phyloP scores from a whole-genome alignment of 2,113 vertebrate genomes.

The Leucopsar rothschildi region DNA sequence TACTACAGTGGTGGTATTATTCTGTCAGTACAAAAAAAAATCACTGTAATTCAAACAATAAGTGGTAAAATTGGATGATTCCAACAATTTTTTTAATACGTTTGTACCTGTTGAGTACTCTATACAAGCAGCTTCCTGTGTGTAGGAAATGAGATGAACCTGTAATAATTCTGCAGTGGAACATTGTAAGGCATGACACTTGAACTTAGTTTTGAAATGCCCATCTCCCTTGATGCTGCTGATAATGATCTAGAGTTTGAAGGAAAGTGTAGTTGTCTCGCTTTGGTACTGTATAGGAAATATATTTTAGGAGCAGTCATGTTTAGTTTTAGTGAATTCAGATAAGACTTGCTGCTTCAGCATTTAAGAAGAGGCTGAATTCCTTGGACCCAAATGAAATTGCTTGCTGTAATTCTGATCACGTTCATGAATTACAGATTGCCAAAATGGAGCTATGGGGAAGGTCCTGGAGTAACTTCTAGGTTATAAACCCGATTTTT shows the following conservation, averaged over 20 bases:
- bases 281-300: background rate
- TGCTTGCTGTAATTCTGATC: background rate
- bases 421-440: background rate
- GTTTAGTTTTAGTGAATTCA: background rate
- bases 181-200: background rate
- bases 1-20: background rate
- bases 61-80: background rate
- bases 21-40: background rate
- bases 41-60: background rate
- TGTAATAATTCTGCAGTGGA: background rate
- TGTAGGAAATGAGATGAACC: background rate
- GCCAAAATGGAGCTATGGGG: background rate
- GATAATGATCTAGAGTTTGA: background rate
- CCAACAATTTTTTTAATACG: background rate
- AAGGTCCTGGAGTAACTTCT: background rate
- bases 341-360: background rate
- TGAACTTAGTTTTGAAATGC: background rate
- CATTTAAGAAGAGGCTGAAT: background rate
- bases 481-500: background rate
- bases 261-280: background rate
- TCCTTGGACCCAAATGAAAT: background rate
- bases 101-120: background rate
- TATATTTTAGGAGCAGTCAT: background rate
- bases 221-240: background rate
- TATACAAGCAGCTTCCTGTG: background rate